Percentiles rank a stretch among this genome's conserved stretches.
Conservation (phyloP, 2,888 invertebrate species). For the Rhingia campestris region DNA sequence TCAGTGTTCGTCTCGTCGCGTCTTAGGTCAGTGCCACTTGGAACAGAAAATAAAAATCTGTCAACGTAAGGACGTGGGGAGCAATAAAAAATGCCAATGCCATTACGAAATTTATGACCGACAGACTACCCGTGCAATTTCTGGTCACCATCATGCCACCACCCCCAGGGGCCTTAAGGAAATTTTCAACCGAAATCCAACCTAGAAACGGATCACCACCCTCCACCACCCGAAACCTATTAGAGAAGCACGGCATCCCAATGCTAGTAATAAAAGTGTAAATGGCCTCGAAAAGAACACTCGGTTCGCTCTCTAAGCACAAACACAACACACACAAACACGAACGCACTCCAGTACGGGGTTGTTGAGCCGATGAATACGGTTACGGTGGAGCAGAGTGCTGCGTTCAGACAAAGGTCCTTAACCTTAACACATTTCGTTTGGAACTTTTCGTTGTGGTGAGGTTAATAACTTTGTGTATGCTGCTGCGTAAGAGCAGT, state of each 20-base stretch:
- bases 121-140: constrained; percentile 48
- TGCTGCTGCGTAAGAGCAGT: constrained; percentile 63
- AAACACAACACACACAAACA: constrained; percentile 10
- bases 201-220: constrained; percentile 64
- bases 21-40: constrained; percentile 74
- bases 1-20: constrained; percentile 47
- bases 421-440: constrained; percentile 68
- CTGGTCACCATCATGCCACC: constrained; percentile 45
- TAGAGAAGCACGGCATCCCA: constrained; percentile 26
- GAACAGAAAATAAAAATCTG: constrained; percentile 63
- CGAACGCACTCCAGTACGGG: constrained; percentile 32
- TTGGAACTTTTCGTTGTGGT: constrained; percentile 56
- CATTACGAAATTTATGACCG: constrained; percentile 70
- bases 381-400: constrained; percentile 34
- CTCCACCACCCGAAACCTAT: constrained; percentile 42
- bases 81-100: constrained; percentile 69
- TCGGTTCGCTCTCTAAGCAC: constrained; percentile 43
- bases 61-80: constrained; percentile 66
- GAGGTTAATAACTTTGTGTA: constrained; percentile 68
- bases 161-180: not conserved
- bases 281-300: constrained; percentile 65
- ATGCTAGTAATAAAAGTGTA: constrained; percentile 67
- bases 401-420: constrained; percentile 67
- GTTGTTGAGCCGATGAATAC: constrained; percentile 67
- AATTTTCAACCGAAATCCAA: constrained; percentile 47